Percentiles rank a stretch among this genome's conserved stretches.
These are phyloP conservation scores for Muntiacus reevesi DNA, from an alignment of 2,113 vertebrate species.

Conservation along the genomic window DNA sequence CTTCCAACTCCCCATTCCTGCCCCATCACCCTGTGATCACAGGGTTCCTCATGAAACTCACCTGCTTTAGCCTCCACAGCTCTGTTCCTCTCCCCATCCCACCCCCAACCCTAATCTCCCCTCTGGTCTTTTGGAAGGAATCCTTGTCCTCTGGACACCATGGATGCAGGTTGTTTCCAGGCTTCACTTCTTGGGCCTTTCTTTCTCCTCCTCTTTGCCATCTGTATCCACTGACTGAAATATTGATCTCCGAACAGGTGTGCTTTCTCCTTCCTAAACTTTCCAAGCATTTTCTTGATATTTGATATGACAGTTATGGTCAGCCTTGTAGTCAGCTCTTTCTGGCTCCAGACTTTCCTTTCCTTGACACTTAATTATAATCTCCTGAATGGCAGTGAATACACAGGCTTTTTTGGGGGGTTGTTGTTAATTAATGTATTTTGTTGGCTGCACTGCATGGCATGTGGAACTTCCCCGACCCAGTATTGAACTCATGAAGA, in stretches of 20 bases:
- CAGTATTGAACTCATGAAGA: not conserved
- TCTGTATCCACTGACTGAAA: not conserved
- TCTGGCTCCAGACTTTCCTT: not conserved
- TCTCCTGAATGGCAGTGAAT: not conserved
- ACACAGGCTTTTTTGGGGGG: not conserved
- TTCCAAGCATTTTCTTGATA: not conserved
- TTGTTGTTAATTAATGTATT: not conserved
- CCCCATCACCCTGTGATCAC: not conserved
- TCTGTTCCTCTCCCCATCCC: not conserved
- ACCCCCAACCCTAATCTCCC: not conserved
- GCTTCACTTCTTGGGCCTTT: not conserved
- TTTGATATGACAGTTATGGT: not conserved
- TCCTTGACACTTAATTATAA: not conserved
- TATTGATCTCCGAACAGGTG: not conserved
- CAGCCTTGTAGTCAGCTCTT: not conserved
- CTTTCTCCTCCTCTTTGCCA: not conserved
- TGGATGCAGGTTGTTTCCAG: too few species aligned
- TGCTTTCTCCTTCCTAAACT: not conserved
- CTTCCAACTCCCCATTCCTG: fast-evolving
- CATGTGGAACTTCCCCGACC: not conserved
- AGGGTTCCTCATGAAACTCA: not conserved
- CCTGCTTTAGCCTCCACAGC: not conserved
- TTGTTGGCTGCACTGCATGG: not conserved
- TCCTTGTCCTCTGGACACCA: not conserved
- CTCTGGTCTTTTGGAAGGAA: not conserved